phyloP scores from a whole-genome alignment of 2,797 vertebrate genomes.

The Darevskia nairensis region DNA sequence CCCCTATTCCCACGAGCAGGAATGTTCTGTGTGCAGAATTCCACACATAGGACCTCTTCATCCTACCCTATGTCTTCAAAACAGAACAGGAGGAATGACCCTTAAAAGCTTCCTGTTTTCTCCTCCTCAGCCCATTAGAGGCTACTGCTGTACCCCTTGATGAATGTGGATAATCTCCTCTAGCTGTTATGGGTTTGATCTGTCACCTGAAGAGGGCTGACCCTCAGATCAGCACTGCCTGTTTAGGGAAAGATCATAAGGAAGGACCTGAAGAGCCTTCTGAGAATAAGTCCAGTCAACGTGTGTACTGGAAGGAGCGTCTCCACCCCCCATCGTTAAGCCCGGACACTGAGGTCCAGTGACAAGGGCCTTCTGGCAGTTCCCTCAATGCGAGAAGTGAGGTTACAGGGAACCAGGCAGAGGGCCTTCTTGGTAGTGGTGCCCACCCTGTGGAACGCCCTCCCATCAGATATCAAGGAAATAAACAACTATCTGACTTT shows the following conservation, averaged over 20 bases:
- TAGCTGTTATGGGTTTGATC: slow-evolving; percentile 3
- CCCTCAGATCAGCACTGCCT: slow-evolving; percentile 13
- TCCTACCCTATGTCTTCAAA: neutral
- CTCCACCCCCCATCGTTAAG: too few relatives aligned
- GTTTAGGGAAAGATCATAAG: slow-evolving; percentile 35
- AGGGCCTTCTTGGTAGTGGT: too few relatives aligned
- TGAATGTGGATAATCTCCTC: slow-evolving; percentile 13
- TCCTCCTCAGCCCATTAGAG: slow-evolving; percentile 10
- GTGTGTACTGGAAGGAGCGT: too few relatives aligned
- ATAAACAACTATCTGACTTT: too few relatives aligned
- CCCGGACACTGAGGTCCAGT: too few relatives aligned
- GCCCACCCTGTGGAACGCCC: too few relatives aligned
- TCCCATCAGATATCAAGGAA: too few relatives aligned
- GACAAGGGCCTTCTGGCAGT: too few relatives aligned
- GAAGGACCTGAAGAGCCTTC: slow-evolving; percentile 39
- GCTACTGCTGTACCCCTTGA: slow-evolving; percentile 4
- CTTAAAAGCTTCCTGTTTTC: slow-evolving; percentile 10
- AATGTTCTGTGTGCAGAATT: neutral
- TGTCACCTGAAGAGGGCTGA: slow-evolving; percentile 22
- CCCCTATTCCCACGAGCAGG: neutral
- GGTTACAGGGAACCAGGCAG: too few relatives aligned
- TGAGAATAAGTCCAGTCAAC: slow-evolving; percentile 19
- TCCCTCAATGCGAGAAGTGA: too few relatives aligned
- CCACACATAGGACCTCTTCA: neutral
- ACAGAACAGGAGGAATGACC: slow-evolving; percentile 6